Evolutionary conservation across 2,113 vertebrate genomes (phyloP), one percentile per base, ranked within the genome.

Genomic region (Scortum barcoo): DNA sequence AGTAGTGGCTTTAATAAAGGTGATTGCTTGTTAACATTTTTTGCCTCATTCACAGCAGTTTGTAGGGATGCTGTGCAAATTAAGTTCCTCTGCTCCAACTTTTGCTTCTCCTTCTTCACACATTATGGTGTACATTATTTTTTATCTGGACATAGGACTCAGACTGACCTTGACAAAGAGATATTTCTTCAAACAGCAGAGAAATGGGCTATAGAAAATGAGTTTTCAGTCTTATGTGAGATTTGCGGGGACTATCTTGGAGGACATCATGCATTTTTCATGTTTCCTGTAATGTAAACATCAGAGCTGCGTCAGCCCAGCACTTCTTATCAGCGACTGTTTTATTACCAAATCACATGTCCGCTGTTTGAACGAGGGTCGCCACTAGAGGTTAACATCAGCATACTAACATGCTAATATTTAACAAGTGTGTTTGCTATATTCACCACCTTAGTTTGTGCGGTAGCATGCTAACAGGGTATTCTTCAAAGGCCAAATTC

Each of bases 191-290:
- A 65, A 74, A 72, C 36, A 40, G 72, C 40, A 50, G 51, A 74
- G 26, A 30, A 54, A 80, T 26, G 44, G 40, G 53, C 36, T 20
- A 51, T 26, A 67, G 50, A 66, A 66, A 78, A 77, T 40, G 12
- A 51, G 61, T 72, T 84, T 78, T 72, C 57, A 61, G 33, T 75
- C 70, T 33, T 42, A 33, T 50, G 11, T 46, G 57, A 72, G 51
- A 56, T 72, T 53, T 36, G 17, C 42, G 22, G 53, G 36, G 26
- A 30, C 38, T 57, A 4, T 69, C 61, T 73, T 42, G 62, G 33
- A 80, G 53, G 46, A 61, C 50, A 53, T 72, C 65, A 71, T 82
- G 44, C 5, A 80, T 88, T 76, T 86, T 79, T 73, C 46, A 82
- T 44, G 63, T 51, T 38, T 72, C 53, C 61, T 36, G n/a, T 76